A percentile compares a stretch with the other conserved stretches of the same genome.
These are phyloP conservation scores for Catocala sponsa DNA, from an alignment of 2,888 invertebrate species.

Conservation along the genomic window DNA sequence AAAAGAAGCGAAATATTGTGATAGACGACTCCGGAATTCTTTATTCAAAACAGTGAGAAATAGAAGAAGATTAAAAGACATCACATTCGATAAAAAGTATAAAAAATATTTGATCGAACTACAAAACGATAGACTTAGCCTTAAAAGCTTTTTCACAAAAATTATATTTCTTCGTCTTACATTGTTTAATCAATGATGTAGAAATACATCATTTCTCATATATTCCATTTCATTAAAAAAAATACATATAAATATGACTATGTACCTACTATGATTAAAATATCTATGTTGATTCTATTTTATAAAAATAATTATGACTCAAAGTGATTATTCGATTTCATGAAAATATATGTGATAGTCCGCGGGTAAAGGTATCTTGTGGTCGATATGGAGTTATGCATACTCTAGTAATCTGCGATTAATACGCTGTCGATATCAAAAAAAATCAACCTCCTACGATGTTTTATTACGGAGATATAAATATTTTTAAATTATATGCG, in stretches of 20 bases:
- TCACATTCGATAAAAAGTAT: neutral
- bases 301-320: conserved; percentile 4
- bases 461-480: no score
- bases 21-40: neutral
- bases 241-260: conserved; percentile 1
- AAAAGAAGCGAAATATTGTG: no score
- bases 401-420: no score
- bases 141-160: neutral
- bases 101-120: neutral
- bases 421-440: no score
- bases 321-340: conserved; percentile 7
- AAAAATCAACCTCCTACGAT: no score
- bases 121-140: neutral
- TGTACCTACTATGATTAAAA: conserved; percentile 5
- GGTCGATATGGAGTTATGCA: no score
- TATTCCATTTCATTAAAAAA: no score
- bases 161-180: neutral
- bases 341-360: neutral
- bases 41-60: neutral
- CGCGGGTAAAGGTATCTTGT: no score
- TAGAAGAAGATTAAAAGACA: neutral
- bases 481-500: no score
- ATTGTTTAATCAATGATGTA: no score
- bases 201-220: no score
- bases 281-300: conserved; percentile 4